Percentiles rank a stretch among this genome's conserved stretches.
phyloP scores from a whole-genome alignment of 2,113 vertebrate species.

The Petrocephalus zakoni region DNA sequence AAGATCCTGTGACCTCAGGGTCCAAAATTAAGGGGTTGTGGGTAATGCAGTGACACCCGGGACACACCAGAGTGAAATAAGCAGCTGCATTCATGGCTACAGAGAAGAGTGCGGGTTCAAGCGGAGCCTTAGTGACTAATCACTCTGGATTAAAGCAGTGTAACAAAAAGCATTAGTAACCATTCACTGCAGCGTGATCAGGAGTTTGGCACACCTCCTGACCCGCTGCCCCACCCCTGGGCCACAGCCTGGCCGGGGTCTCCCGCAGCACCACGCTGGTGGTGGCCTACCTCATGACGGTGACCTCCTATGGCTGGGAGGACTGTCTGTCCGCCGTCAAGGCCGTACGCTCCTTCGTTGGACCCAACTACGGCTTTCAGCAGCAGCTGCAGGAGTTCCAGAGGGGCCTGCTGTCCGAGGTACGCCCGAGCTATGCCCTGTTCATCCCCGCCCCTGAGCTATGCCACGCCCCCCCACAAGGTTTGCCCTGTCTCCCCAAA shows the following conservation, averaged over 20 bases:
- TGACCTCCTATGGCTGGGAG: constrained; percentile 73
- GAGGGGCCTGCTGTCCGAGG: constrained; percentile 67
- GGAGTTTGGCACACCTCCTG: not conserved
- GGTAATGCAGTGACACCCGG: not conserved
- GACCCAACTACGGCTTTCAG: constrained; percentile 80
- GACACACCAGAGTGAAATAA: not conserved
- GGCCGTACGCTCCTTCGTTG: constrained; percentile 68
- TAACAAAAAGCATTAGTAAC: not conserved
- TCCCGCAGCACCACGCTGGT: constrained; percentile 81
- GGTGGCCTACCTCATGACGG: constrained; percentile 85
- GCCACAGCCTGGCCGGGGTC: constrained; percentile 75
- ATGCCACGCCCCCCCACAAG: not conserved
- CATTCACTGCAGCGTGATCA: not conserved
- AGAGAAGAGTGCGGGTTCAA: not conserved
- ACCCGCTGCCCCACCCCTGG: not conserved
- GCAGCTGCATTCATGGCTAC: not conserved
- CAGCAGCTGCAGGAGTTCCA: constrained; percentile 81
- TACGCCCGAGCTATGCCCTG: constrained; percentile 33
- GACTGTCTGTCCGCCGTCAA: constrained; percentile 74
- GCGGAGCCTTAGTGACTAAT: not conserved
- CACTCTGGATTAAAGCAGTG: not conserved
- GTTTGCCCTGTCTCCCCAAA: too few species aligned
- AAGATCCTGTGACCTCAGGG: not conserved
- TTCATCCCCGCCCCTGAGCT: not conserved
- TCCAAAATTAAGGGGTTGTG: not conserved